A percentile compares a stretch with the other conserved stretches of the same genome.
These are phyloP conservation scores for Melitaea cinxia DNA, from an alignment of 1,140 invertebrate genomes.

Conservation along the genomic window DNA sequence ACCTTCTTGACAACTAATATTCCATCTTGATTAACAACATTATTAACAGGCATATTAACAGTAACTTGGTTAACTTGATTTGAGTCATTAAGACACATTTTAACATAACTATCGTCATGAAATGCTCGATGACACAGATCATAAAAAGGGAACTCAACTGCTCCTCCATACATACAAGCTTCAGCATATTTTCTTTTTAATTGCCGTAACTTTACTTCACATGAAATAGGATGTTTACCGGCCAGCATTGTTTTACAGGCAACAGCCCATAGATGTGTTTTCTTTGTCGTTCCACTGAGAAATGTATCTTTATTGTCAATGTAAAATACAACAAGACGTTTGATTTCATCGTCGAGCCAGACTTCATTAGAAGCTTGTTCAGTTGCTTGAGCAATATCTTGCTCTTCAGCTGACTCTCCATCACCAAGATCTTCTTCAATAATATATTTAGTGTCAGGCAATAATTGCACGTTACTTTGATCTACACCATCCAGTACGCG, in stretches of 20 bases:
- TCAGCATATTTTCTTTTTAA: conserved; percentile 57
- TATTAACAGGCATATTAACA: conserved; percentile 35
- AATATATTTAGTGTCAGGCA: conserved; percentile 45
- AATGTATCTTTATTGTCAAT: conserved; percentile 71
- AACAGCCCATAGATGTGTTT: conserved; percentile 66
- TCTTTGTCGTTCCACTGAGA: conserved; percentile 51
- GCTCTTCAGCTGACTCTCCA: conserved; percentile 45
- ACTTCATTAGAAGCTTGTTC: conserved; percentile 42
- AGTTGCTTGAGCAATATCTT: conserved; percentile 38
- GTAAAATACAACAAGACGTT: conserved; percentile 64
- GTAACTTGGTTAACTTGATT: conserved; percentile 12
- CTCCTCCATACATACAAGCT: conserved; percentile 40
- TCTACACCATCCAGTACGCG: conserved; percentile 24
- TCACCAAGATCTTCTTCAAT: conserved; percentile 52
- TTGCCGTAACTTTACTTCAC: conserved; percentile 59
- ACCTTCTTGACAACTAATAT: conserved; percentile 51
- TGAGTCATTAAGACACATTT: conserved; percentile 29
- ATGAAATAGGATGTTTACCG: conserved; percentile 52
- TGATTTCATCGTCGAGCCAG: conserved; percentile 65
- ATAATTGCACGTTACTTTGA: conserved; percentile 37
- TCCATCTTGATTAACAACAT: conserved; percentile 40
- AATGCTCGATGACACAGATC: conserved; percentile 66
- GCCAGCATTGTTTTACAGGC: conserved; percentile 67
- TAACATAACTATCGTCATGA: conserved; percentile 51
- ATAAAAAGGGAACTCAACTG: conserved; percentile 50